Percentiles rank a stretch among this genome's conserved stretches.
Evolutionary conservation across 2,888 invertebrate genomes (phyloP).

Genomic region (Phasia obesa): DNA sequence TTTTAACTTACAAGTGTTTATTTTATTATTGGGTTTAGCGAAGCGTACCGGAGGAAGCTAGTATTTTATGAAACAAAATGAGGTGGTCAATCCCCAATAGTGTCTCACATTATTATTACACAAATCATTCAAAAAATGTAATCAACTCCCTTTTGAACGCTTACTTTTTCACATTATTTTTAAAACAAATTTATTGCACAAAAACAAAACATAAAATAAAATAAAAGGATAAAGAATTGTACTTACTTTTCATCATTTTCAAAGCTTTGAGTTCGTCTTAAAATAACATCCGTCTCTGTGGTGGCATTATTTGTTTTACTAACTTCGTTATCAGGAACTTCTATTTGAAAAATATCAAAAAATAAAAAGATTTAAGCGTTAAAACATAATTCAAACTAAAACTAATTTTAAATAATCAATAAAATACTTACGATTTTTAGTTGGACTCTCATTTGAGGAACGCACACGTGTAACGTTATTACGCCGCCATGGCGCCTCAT

Average conservation of each 20-base stretch:
- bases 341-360: conserved; percentile 77
- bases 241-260: conserved; percentile 95
- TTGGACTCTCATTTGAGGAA: conserved; percentile 83
- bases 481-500: conserved; percentile 87
- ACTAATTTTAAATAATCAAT: not conserved
- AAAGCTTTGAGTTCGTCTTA: conserved; percentile 93
- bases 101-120: no score
- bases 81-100: no score
- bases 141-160: not conserved
- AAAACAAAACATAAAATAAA: not conserved
- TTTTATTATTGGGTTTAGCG: no score
- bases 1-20: no score
- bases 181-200: conserved; percentile 9
- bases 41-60: no score
- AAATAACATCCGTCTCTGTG: conserved; percentile 86
- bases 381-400: not conserved
- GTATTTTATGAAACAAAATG: no score
- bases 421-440: conserved; percentile 83
- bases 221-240: conserved; percentile 27
- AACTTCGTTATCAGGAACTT: conserved; percentile 84
- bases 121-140: not conserved
- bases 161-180: conserved; percentile 38
- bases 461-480: conserved; percentile 84
- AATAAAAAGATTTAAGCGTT: not conserved
- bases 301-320: conserved; percentile 75